Evolutionary conservation across 2,888 invertebrate species (phyloP).

Genomic region (Norana najaformis): DNA sequence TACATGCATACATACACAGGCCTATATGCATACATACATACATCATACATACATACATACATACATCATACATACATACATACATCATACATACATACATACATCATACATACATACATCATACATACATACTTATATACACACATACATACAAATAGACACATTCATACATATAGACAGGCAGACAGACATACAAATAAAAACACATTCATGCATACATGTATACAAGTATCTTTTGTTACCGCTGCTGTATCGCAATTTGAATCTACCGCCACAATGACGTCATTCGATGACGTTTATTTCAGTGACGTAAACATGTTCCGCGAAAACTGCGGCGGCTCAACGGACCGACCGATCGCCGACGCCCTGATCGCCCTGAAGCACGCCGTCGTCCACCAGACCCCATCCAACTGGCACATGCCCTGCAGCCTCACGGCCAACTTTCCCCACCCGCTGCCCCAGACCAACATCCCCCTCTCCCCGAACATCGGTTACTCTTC

Average conservation of each 20-base stretch:
- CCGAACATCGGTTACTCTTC: not conserved
- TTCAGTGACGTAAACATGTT: constrained; percentile 19
- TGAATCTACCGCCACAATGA: not conserved
- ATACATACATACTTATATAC: no score
- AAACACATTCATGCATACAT: no score
- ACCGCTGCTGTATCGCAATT: not conserved
- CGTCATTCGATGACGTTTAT: not conserved
- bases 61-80: no score
- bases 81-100: no score
- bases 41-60: no score
- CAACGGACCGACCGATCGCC: constrained; percentile 67
- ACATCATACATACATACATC: no score
- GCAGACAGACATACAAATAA: no score
- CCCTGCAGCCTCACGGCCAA: not conserved
- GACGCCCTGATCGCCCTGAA: constrained; percentile 84
- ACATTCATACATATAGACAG: no score
- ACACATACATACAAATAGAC: no score
- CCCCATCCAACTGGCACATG: constrained; percentile 14
- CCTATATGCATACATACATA: no score
- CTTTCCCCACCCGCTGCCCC: not conserved
- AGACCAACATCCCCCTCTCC: not conserved
- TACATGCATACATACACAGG: no score
- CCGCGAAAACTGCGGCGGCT: not conserved
- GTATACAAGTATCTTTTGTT: no score
- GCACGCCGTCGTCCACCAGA: constrained; percentile 82